Evolutionary conservation across 2,797 vertebrate genomes (phyloP), one percentile per base, ranked within the genome.

Genomic region (Mycteria americana): DNA sequence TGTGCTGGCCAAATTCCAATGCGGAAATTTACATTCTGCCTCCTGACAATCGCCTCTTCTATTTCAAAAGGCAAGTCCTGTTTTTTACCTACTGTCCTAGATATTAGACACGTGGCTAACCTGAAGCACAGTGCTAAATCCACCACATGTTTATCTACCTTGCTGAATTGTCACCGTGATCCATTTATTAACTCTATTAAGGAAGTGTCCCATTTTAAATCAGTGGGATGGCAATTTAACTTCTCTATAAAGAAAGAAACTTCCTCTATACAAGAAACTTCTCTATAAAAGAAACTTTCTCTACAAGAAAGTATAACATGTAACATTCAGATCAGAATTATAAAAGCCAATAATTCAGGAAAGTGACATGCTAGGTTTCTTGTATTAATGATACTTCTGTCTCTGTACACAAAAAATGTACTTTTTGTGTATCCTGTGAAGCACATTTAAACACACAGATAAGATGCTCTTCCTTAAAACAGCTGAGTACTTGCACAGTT

Each of bases 131-230:
- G 48, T 69, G 41, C 43, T 90, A 76, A 92, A 96, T 95, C 88
- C 70, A 76, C 93, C 92, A 95, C 35, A 23, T 50, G 79, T 83
- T 86, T 94, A 92, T 94, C 93, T 95, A 37, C 67, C 39, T 87
- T 85, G 63, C 48, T 89, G 86, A 77, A 73, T 70, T 94, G 67
- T 78, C 88, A 92, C 46, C 23, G 33, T 51, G 18, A 81, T 76
- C 27, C 17, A 74, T 93, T 95, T 86, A 83, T 84, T 86, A 86
- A 35, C 18, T 65, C 59, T 48, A 11, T 92, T 93, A 88, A 85
- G 83, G 21, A 64, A 48, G 17, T 31, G 56, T 81, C 37, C 17
- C 1, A 3, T 70, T 92, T 93, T 79, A 69, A 88, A 92, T 90
- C 59, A 70, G 18, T 28, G 17, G 21, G 21, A 72, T 72, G 45